Evolutionary conservation across 1,140 invertebrate genomes (phyloP), one percentile per base, ranked within the genome.

Genomic region (Sycophaga agraensis): DNA sequence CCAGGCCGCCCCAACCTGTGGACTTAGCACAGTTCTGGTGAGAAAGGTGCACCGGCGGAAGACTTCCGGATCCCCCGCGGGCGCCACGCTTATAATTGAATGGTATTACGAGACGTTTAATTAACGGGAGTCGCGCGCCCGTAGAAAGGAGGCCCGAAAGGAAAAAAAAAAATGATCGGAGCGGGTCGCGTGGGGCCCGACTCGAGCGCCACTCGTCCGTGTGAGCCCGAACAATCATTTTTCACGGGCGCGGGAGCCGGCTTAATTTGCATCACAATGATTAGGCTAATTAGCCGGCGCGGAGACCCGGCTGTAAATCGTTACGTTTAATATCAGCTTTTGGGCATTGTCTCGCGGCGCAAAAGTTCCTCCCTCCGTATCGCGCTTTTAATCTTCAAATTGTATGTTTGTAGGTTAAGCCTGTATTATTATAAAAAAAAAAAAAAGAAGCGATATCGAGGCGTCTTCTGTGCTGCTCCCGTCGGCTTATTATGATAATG

Each of bases 51-150:
- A 19, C 22, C n/a, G n/a, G 26, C 11, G 39, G 14, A 54, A 50
- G 28, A 43, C 39, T 57, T 57, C 60, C 46, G 60, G 45, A 56
- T 56, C 26, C 53, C 21, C n/a, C n/a, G n/a, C n/a, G n/a, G n/a
- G n/a, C n/a, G n/a, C n/a, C n/a, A n/a, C 35, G 0, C 7, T 7
- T 49, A 55, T 53, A 62, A 62, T 62, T 55, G 43, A 55, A 62
- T 56, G 43, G 24, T 62, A 62, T 62, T 55, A 62, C 45, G 51
- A 60, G 50, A 60, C 22, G 53, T 62, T 55, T 62, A 55, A 62
- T 56, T 48, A 62, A 17, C 45, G n/a, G n/a, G 26, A 17, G 26
- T 17, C 7, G n/a, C 40, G 42, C 17, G 26, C 16, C 35, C 7
- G 35, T 31, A 11, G 6, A 61, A 54, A 62, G 34, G 17, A 45